Percentiles rank a stretch among this genome's conserved stretches.
Conservation (phyloP, 2,113 vertebrate genomes). For the Sclerurus mexicanus region DNA sequence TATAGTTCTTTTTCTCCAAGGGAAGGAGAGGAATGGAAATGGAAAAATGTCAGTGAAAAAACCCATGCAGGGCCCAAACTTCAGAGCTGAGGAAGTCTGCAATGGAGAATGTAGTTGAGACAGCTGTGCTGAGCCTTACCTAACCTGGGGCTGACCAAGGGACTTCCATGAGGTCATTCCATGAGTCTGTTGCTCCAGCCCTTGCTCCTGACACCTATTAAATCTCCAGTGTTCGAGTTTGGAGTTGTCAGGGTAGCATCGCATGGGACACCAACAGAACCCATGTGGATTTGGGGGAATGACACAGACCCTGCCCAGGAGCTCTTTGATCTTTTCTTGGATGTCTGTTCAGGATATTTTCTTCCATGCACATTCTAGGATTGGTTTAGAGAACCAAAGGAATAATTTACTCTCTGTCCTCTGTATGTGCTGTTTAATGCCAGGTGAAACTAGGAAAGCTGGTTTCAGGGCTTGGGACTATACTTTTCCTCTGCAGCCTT, state of each 20-base stretch:
- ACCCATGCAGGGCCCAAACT: not conserved
- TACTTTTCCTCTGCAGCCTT: not conserved
- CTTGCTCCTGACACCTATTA: slow-evolving; percentile 50
- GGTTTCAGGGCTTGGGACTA: not conserved
- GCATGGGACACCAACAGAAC: not conserved
- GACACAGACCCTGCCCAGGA: not conserved
- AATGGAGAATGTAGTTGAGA: slow-evolving; percentile 50
- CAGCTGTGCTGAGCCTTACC: slow-evolving; percentile 56
- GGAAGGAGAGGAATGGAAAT: slow-evolving; percentile 40
- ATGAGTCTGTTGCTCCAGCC: slow-evolving; percentile 19
- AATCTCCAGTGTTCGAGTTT: not conserved
- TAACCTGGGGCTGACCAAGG: slow-evolving; percentile 39
- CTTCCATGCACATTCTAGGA: not conserved
- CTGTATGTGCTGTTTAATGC: not conserved
- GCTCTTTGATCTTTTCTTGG: not conserved
- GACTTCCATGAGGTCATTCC: slow-evolving; percentile 51
- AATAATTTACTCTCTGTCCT: not conserved
- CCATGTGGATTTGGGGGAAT: not conserved
- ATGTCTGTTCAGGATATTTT: not conserved
- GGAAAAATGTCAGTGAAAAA: slow-evolving; percentile 35
- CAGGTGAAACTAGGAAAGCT: not conserved
- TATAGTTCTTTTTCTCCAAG: not conserved
- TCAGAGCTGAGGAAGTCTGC: slow-evolving; percentile 53
- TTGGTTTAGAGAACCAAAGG: not conserved
- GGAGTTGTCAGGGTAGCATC: slow-evolving; percentile 40